Percentiles rank a stretch among this genome's conserved stretches.
Conservation (phyloP, 2,888 invertebrate genomes). For the Lasioglossum figueresi region DNA sequence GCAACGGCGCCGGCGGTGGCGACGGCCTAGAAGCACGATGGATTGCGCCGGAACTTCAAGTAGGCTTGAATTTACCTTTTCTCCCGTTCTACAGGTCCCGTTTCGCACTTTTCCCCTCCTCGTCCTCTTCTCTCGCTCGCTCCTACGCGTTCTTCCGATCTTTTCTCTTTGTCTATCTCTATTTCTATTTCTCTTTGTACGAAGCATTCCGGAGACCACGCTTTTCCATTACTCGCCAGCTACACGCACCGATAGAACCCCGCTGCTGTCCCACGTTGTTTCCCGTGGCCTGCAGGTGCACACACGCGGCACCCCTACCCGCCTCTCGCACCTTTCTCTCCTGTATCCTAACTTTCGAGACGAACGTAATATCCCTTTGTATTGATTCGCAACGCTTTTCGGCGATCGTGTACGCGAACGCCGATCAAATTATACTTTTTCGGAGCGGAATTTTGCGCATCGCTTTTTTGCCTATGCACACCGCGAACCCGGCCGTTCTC, state of each 20-base stretch:
- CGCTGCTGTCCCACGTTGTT: background rate
- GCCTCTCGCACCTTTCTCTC: background rate
- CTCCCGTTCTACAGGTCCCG: constrained; percentile 26
- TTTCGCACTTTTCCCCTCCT: constrained; percentile 26
- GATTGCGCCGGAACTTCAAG: constrained; percentile 83
- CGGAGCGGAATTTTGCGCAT: constrained; percentile 7
- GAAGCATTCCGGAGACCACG: background rate
- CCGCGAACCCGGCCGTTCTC: constrained; percentile 6
- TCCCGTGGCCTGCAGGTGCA: constrained; percentile 18
- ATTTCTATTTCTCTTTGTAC: background rate
- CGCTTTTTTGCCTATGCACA: constrained; percentile 21
- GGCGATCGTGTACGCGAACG: constrained; percentile 6
- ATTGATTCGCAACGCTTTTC: constrained; percentile 41
- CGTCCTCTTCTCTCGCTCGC: constrained; percentile 5
- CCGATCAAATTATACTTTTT: constrained; percentile 10
- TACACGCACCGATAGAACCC: background rate
- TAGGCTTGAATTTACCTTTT: constrained; percentile 73
- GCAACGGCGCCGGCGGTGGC: constrained; percentile 70
- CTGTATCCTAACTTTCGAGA: background rate
- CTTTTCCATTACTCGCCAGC: background rate
- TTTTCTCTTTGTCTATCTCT: background rate
- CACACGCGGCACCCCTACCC: background rate
- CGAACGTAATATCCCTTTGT: constrained; percentile 1
- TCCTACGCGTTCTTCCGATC: background rate
- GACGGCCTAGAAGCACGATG: constrained; percentile 80